Conservation (phyloP, 2,888 invertebrate species). For the Meiosimyza decipiens region DNA sequence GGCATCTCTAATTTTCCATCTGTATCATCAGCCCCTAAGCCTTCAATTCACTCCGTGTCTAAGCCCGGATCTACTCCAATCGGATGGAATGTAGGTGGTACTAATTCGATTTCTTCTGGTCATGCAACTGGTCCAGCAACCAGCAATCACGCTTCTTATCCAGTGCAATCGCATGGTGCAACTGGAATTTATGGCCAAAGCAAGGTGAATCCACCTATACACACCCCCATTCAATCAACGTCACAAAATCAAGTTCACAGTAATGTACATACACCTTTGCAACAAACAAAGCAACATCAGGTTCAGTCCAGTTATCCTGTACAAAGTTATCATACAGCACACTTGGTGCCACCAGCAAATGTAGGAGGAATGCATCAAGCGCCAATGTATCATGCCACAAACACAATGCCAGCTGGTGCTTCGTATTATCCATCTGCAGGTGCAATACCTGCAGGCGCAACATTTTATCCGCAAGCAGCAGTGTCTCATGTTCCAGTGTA, state of each 20-base stretch:
- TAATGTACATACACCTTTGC: slow-evolving; percentile 55
- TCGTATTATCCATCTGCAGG: slow-evolving; percentile 49
- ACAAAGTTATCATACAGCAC: slow-evolving; percentile 48
- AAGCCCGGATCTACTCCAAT: no score
- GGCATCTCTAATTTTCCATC: no score
- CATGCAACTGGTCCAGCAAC: no score
- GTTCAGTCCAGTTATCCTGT: slow-evolving; percentile 51
- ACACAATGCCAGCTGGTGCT: slow-evolving; percentile 46
- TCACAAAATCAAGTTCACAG: neutral
- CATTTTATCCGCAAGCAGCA: slow-evolving; percentile 49
- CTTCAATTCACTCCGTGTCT: no score
- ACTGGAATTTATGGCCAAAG: no score
- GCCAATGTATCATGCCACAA: slow-evolving; percentile 48
- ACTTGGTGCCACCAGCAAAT: slow-evolving; percentile 45
- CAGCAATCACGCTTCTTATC: no score
- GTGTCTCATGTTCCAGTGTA: slow-evolving; percentile 37
- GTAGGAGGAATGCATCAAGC: slow-evolving; percentile 53
- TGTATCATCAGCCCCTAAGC: no score
- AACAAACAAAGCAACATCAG: slow-evolving; percentile 54
- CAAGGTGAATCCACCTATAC: no score
- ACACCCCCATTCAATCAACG: no score
- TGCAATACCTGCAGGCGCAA: slow-evolving; percentile 49
- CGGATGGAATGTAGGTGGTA: no score
- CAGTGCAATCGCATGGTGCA: no score
- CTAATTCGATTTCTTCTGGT: no score